Base-by-base conservation (phyloP, 2,888 invertebrate species). In the Drosophila yooni region DNA sequence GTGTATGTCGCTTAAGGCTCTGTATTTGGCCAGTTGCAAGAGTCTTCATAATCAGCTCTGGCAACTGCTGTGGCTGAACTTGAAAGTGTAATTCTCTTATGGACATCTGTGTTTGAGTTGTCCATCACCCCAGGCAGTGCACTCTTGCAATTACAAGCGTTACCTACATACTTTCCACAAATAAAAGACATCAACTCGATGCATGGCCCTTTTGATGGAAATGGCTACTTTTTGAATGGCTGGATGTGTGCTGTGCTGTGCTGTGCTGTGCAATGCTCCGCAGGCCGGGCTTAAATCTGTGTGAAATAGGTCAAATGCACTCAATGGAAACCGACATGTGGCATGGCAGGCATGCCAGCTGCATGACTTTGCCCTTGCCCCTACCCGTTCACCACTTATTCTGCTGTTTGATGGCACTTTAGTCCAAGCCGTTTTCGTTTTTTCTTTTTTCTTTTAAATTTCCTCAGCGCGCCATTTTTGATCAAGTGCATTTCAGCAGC, bases 101-200 rank as follows among this genome's bases (percentile, higher is more conserved):
- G 27, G 27, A 38, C 54, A 56, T 56, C 18, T 38, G 54, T 56
- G 38, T 56, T 56, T 56, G 40, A 38, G 56, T 56, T n/a, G 56
- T n/a, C 27, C 56, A 56, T 56, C 25, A 27, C 56, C 29, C 11
- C 21, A 36, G 73, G 84, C 77, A 78, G 69, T 77, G 78, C 84
- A 85, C 82, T 85, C 81, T 81, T 71, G 79, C 87, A 87, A 85
- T 85, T 87, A 85, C 83, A 84, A 74, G 74, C 77, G 70, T 76
- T 81, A 83, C 79, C 75, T 76, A 77, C 54, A 64, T 62, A 40
- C 58, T 43, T 48, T 54, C 63, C 74, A 72, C 71, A 75, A 74
- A 58, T 67, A 67, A 75, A 72, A 70, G 62, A 70, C 76, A 75
- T 84, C 70, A 79, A 72, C 67, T 73, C 67, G 63, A 74, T 62